A percentile compares a stretch with the other conserved stretches of the same genome.
These are phyloP conservation scores for Trisateles emortualis DNA, from an alignment of 2,888 invertebrate genomes.

Conservation along the genomic window DNA sequence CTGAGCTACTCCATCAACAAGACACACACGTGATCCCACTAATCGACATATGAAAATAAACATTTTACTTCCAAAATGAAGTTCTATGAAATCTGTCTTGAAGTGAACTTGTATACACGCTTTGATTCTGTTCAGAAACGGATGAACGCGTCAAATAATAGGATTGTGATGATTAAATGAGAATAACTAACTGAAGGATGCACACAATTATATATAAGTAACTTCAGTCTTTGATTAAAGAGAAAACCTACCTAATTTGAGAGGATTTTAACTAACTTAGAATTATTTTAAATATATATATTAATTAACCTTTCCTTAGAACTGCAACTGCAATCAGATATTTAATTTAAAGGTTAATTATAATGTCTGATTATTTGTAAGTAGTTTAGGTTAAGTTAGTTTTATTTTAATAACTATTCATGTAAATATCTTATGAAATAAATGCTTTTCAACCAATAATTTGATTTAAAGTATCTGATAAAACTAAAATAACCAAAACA, in stretches of 20 bases:
- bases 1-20: slow-evolving; percentile 75
- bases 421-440: too few species aligned
- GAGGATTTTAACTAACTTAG: not conserved
- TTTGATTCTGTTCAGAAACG: slow-evolving; percentile 45
- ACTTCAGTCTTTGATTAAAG: not conserved
- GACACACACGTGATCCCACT: slow-evolving; percentile 66
- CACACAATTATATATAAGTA: slow-evolving; percentile 20
- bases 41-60: slow-evolving; percentile 82
- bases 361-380: too few species aligned
- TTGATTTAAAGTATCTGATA: too few species aligned
- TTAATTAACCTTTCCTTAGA: too few species aligned
- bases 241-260: not conserved
- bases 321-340: too few species aligned
- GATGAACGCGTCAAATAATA: slow-evolving; percentile 39
- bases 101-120: slow-evolving; percentile 50
- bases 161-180: slow-evolving; percentile 24
- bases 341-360: too few species aligned
- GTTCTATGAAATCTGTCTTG: slow-evolving; percentile 72
- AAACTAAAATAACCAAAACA: too few species aligned
- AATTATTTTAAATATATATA: too few species aligned
- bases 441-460: too few species aligned
- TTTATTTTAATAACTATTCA: too few species aligned
- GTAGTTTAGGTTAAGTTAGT: too few species aligned
- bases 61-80: slow-evolving; percentile 62
- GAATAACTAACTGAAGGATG: slow-evolving; percentile 31